phyloP scores from a whole-genome alignment of 2,113 vertebrate genomes.

The Athene noctua region DNA sequence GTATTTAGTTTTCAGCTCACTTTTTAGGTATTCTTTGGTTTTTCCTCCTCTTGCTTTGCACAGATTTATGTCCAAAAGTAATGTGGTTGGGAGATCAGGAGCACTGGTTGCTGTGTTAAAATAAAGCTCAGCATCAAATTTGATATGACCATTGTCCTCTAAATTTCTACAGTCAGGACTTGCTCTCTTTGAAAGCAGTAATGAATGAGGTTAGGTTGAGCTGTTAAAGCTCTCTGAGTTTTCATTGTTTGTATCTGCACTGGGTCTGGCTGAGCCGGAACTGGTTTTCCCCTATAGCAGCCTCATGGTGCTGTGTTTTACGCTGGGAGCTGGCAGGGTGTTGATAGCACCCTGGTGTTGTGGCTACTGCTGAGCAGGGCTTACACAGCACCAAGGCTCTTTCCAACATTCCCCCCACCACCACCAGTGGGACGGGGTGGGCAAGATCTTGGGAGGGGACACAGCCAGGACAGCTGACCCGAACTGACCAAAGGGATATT shows the following conservation, averaged over 20 bases:
- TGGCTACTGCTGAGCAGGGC: too few relatives aligned
- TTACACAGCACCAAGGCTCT: too few relatives aligned
- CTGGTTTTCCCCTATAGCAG: too few relatives aligned
- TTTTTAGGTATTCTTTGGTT: neutral
- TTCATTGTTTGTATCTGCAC: neutral
- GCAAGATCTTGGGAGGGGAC: too few relatives aligned
- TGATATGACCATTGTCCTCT: neutral
- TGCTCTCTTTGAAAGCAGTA: neutral
- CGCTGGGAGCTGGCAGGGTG: too few relatives aligned
- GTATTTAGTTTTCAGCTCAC: neutral
- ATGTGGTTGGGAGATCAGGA: neutral
- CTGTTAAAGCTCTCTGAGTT: neutral
- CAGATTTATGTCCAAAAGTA: neutral
- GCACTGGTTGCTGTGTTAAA: neutral
- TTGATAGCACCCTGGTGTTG: too few relatives aligned
- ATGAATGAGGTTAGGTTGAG: neutral
- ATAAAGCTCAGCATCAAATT: neutral
- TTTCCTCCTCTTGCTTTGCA: neutral
- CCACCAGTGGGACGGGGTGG: too few relatives aligned
- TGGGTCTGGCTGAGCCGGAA: too few relatives aligned
- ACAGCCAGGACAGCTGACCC: too few relatives aligned
- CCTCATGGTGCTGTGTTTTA: too few relatives aligned
- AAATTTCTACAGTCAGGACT: neutral
- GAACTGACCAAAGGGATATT: too few relatives aligned
- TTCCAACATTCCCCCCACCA: too few relatives aligned